Evolutionary conservation across 2,888 invertebrate species (phyloP).

Genomic region (Lepidocyrtoides sp.): DNA sequence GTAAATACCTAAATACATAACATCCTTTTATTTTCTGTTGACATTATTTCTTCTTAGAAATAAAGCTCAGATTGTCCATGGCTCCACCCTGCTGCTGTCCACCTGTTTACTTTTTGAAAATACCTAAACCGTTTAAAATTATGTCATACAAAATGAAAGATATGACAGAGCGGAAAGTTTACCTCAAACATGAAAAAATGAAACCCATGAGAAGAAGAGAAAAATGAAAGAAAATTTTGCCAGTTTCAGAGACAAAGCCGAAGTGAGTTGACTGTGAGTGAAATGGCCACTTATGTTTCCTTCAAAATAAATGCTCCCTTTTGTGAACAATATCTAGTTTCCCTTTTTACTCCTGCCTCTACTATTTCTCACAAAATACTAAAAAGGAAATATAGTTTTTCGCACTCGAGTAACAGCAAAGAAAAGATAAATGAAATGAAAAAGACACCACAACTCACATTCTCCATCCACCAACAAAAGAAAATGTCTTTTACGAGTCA

Average conservation of each 20-base stretch:
- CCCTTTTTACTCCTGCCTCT: constrained; percentile 3
- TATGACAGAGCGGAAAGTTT: background rate
- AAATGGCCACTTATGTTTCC: constrained; percentile 6
- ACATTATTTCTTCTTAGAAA: constrained; percentile 37
- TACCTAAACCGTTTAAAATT: constrained; percentile 47
- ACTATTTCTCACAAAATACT: constrained; percentile 15
- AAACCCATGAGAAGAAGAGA: background rate
- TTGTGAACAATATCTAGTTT: background rate
- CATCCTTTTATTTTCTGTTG: constrained; percentile 47
- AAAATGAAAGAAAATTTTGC: background rate
- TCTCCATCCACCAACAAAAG: background rate
- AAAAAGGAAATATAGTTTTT: constrained; percentile 9
- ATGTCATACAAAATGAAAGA: constrained; percentile 35
- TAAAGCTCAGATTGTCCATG: constrained; percentile 21
- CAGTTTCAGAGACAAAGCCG: background rate
- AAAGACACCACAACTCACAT: constrained; percentile 13
- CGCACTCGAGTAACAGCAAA: constrained; percentile 2
- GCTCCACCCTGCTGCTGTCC: constrained; percentile 38
- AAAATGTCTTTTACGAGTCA: background rate
- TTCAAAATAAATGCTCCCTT: constrained; percentile 25
- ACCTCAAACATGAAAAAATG: background rate
- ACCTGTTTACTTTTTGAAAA: constrained; percentile 11
- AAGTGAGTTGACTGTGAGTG: background rate
- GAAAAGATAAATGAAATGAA: constrained; percentile 28
- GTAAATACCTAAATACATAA: too few species aligned